A percentile compares a stretch with the other conserved stretches of the same genome.
phyloP scores from a whole-genome alignment of 2,888 invertebrate genomes.

The Allolobophora icterica region DNA sequence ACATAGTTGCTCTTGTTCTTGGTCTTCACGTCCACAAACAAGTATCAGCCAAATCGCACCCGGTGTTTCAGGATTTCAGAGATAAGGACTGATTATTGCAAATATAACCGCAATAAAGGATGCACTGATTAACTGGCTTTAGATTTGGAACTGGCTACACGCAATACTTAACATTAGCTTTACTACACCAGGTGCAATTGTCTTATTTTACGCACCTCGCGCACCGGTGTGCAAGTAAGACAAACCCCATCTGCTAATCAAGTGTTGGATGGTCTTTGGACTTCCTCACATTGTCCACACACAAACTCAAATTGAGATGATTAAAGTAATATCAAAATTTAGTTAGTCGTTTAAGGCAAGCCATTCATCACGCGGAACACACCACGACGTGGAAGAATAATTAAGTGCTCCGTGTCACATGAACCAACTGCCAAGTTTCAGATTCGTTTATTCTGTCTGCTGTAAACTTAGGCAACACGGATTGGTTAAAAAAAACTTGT shows the following conservation, averaged over 20 bases:
- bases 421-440: background rate
- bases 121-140: too few species aligned
- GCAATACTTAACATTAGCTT: background rate
- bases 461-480: background rate
- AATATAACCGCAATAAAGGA: too few species aligned
- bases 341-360: background rate
- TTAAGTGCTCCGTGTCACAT: background rate
- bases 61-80: background rate
- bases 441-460: background rate
- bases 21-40: background rate
- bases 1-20: background rate
- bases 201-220: background rate
- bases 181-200: background rate
- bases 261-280: slow-evolving; percentile 1
- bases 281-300: slow-evolving; percentile 4
- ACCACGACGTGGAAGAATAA: slow-evolving; percentile 1
- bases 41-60: background rate
- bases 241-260: background rate
- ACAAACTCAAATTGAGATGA: background rate
- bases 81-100: background rate
- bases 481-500: too few species aligned
- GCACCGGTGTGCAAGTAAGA: background rate
- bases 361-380: background rate
- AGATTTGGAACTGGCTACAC: too few species aligned
- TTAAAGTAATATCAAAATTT: background rate